Evolutionary conservation across 1,140 invertebrate genomes (phyloP).

Genomic region (Heliconius melpomene): DNA sequence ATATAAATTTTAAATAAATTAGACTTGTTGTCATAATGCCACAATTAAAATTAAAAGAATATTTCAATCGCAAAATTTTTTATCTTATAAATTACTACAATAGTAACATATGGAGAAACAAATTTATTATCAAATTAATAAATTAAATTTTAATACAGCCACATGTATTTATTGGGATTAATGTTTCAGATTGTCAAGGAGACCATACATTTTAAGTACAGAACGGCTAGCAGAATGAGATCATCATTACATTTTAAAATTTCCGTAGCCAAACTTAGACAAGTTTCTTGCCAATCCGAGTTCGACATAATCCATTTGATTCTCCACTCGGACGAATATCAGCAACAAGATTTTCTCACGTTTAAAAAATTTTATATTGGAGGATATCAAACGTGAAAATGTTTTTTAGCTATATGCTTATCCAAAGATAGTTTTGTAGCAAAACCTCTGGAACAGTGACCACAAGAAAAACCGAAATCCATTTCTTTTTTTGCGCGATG

Average conservation of each 20-base stretch:
- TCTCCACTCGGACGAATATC: too few species aligned
- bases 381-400: slow-evolving; percentile 56
- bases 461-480: slow-evolving; percentile 63
- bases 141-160: not conserved
- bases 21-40: not conserved
- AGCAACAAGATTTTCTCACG: not conserved
- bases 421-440: slow-evolving; percentile 68
- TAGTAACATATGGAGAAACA: not conserved
- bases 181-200: not conserved
- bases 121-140: not conserved
- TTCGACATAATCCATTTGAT: too few species aligned
- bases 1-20: not conserved
- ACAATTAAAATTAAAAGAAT: not conserved
- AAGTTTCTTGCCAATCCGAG: too few species aligned
- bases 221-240: not conserved
- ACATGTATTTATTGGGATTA: not conserved
- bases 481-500: slow-evolving; percentile 70
- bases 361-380: not conserved
- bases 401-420: slow-evolving; percentile 72
- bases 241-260: not conserved
- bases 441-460: slow-evolving; percentile 65
- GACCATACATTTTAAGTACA: not conserved
- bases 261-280: not conserved
- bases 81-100: not conserved
- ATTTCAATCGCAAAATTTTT: not conserved